Base-by-base conservation (phyloP, 2,113 vertebrate genomes). In the Myotis davidii region DNA sequence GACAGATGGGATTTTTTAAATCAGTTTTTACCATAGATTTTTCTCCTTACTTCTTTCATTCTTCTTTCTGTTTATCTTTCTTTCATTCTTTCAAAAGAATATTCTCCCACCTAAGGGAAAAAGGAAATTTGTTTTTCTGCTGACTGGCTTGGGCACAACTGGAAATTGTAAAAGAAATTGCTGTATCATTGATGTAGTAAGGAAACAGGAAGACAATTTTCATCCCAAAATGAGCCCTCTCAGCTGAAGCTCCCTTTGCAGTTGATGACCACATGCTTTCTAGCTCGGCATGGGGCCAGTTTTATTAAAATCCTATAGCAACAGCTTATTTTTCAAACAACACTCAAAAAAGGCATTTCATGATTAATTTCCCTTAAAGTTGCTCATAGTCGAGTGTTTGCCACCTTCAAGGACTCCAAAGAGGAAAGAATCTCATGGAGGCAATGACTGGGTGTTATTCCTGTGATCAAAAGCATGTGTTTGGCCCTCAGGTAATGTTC, bases 81-180 rank as follows among this genome's bases (percentile, higher is more conserved):
- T 70, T 88, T 50, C 45, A 56, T 95, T 90, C 76, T 94, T 97
- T 96, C 84, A 50, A 88, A 95, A 95, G 67, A 94, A 94, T 90
- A 88, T 86, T 92, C 77, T 76, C 64, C 95, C 94, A 96, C 81
- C 87, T 72, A 91, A 52, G 6, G 39, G 84, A 72, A 86, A 92
- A 94, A 97, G 90, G 90, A 96, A 96, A 95, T 42, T 72, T 70
- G 76, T 86, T 92, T 97, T 97, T 97, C 90, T 98, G 96, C 97
- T 98, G 97, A 98, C 97, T 96, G 85, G 92, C 79, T 95, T 94
- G 64, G 65, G 85, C 90, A 96, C 96, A 96, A 97, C 95, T 98
- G 97, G 94, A 96, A 97, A 95, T 94, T 94, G 96, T 97, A 96
- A 97, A 97, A 97, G 90, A 97, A 96, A 97, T 45, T 94, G 96